Evolutionary conservation across 2,888 invertebrate species (phyloP), one percentile per base, ranked within the genome.

Genomic region (Cotesia congregata): DNA sequence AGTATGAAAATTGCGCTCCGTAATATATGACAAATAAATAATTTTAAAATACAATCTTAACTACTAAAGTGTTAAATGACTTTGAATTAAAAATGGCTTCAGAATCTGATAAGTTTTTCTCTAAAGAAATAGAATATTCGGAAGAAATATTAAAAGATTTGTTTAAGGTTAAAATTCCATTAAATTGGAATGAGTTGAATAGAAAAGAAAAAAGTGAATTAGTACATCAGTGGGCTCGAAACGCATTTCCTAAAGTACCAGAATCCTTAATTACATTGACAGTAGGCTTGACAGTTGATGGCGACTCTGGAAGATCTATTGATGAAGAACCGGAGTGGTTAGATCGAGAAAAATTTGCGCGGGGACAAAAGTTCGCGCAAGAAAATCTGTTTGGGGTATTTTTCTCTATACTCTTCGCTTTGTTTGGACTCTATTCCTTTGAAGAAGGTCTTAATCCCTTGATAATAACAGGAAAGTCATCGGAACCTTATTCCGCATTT

Each of bases 401-500:
- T 6, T 85, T 87, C 59, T 85, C 89, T 0, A 86, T 91, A 82
- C 77, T 90, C 70, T 75, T 89, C 5, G 89, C 90, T 0, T 83
- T 92, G 12, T 83, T 90, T 5, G 78, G 85, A 50, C 83, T 91
- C 1, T 89, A 91, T 76, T 87, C 89, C 9, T 87, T 90, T 12
- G 83, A 85, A 0, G 86, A 89, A 38, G 87, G 90, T 1, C 80
- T 91, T 1, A 85, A 89, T 9, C 89, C 91, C 0, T 80, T 92
- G 6, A 90, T 92, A 5, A 86, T 89, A 38, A 92, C 91, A 0
- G 86, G 86, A 0, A 88, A 89, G 60, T 91, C 92, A 0, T 87
- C 90, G 73, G 91, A 90, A 1, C 90, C 91, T 1, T 86, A 83
- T 69, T 89, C 89, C n/a, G 88, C 91, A 1, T 90, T 91, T 75